Conservation (phyloP, 2,888 invertebrate genomes). For the Agrenia bidenticulata region DNA sequence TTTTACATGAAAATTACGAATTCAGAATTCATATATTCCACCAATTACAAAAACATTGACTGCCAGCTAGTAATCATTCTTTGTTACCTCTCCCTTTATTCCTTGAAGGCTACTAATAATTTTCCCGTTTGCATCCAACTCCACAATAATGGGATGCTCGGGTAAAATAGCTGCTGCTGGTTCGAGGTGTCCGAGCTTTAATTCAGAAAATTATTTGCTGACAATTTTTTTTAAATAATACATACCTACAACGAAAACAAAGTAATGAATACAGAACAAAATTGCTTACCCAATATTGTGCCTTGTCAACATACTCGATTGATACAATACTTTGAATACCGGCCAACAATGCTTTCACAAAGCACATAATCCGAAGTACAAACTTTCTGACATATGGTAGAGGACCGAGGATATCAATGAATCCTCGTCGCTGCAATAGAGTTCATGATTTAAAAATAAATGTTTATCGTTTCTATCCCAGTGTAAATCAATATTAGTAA, state of each 20-base stretch:
- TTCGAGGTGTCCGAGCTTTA: conserved; percentile 68
- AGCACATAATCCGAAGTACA: conserved; percentile 33
- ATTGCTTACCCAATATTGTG: conserved; percentile 63
- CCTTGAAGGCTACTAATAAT: conserved; percentile 69
- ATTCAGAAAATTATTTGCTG: conserved; percentile 41
- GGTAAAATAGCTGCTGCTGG: conserved; percentile 58
- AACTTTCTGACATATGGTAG: conserved; percentile 38
- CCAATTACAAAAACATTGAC: too few relatives aligned
- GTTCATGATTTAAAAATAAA: too few relatives aligned
- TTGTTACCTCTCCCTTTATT: conserved; percentile 57
- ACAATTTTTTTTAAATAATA: neutral
- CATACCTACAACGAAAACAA: neutral
- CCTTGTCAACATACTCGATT: conserved; percentile 65
- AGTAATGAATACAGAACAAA: too few relatives aligned
- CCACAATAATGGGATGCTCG: conserved; percentile 63
- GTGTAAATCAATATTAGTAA: neutral
- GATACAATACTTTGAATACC: conserved; percentile 67
- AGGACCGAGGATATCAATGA: conserved; percentile 36
- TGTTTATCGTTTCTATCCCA: neutral
- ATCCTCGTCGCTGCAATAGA: conserved; percentile 20
- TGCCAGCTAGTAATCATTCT: too few relatives aligned
- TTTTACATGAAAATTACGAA: too few relatives aligned
- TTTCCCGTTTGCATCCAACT: conserved; percentile 71
- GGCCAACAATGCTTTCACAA: conserved; percentile 57
- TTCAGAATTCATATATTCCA: too few relatives aligned